phyloP scores from a whole-genome alignment of 2,797 vertebrate genomes.

The Alfaro cultratus region DNA sequence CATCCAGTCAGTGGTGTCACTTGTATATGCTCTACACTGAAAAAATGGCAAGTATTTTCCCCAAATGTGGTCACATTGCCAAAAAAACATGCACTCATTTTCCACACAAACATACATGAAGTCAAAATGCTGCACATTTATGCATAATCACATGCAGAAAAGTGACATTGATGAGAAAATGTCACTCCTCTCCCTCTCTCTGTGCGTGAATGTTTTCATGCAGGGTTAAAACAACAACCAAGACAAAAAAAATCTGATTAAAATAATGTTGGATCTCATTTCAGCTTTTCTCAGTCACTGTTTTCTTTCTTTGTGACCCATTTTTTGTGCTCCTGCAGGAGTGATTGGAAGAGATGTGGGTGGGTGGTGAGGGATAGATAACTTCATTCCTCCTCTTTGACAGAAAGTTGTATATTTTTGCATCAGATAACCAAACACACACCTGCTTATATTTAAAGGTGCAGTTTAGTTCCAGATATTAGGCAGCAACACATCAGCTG shows the following conservation, averaged over 20 bases:
- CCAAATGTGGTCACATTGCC: neutral
- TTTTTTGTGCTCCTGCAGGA: conserved; percentile 68
- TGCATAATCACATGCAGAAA: neutral
- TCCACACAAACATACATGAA: neutral
- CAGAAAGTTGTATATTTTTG: conserved; percentile 50
- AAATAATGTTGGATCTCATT: conserved; percentile 75
- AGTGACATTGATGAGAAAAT: conserved; percentile 6
- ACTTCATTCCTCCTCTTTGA: conserved; percentile 55
- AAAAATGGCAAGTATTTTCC: conserved; percentile 1
- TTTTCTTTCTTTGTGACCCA: conserved; percentile 77
- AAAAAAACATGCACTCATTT: neutral
- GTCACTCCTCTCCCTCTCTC: conserved; percentile 14
- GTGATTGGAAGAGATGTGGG: conserved; percentile 40
- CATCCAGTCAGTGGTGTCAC: conserved; percentile 7
- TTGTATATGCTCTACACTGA: neutral
- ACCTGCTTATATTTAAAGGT: conserved; percentile 39
- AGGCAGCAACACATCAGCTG: conserved; percentile 34
- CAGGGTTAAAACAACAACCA: conserved; percentile 70
- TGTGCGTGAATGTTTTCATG: conserved; percentile 8
- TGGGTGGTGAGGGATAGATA: conserved; percentile 39
- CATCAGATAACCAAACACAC: conserved; percentile 42
- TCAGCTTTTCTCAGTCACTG: conserved; percentile 70
- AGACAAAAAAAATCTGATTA: conserved; percentile 59
- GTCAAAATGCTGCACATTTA: neutral
- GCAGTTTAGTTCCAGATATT: conserved; percentile 17